Evolutionary conservation across 2,113 vertebrate genomes (phyloP).

Genomic region (Donacobius atricapilla): DNA sequence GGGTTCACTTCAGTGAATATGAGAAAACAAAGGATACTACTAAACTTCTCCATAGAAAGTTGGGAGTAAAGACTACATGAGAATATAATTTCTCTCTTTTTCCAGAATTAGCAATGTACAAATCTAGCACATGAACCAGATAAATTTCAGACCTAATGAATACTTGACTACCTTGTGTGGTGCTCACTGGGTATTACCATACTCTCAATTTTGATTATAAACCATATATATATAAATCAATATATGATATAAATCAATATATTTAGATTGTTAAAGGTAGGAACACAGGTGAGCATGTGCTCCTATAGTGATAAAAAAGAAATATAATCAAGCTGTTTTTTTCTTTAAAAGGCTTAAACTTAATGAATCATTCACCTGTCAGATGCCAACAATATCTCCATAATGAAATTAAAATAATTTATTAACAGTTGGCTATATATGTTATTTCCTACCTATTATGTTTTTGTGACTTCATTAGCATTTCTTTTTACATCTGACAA

Average conservation of each 20-base stretch:
- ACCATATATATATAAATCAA: no score
- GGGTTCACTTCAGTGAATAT: background rate
- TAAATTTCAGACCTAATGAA: background rate
- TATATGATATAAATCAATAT: no score
- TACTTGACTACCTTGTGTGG: background rate
- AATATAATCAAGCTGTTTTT: background rate
- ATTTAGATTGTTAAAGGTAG: background rate
- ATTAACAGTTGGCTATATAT: background rate
- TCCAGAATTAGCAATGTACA: background rate
- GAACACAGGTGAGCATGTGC: background rate
- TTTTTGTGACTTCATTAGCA: background rate
- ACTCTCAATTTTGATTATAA: no score
- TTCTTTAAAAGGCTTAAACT: background rate
- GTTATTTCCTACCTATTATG: background rate
- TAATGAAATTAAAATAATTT: background rate
- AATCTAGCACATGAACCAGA: background rate
- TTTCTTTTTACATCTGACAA: background rate
- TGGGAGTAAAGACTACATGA: background rate
- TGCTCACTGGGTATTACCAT: background rate
- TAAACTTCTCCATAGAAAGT: background rate
- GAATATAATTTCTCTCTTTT: background rate
- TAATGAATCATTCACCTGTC: background rate
- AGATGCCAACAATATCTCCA: background rate
- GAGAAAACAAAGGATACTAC: background rate
- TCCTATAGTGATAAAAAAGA: background rate